Conservation (phyloP, 2,888 invertebrate species). For the Zootermopsis nevadensis region DNA sequence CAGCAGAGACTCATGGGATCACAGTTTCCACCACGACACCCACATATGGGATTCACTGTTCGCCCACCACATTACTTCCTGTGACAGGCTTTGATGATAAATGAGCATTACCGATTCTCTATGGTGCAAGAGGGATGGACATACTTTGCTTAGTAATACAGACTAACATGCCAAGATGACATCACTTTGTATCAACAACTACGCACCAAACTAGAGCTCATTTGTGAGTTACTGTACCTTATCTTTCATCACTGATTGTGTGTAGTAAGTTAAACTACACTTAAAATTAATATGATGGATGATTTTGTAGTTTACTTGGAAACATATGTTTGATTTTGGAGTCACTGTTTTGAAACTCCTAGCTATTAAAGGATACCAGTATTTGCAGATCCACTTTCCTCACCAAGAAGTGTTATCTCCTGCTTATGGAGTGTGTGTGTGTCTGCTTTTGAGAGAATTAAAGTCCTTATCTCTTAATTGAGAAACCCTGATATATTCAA, state of each 20-base stretch:
- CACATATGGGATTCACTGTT: conserved; percentile 32
- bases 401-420: not conserved
- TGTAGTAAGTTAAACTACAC: not conserved
- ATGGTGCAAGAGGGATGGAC: conserved; percentile 25
- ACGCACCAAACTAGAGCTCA: not conserved
- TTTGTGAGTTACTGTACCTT: not conserved
- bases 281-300: not conserved
- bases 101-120: conserved; percentile 26
- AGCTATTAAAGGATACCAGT: not conserved
- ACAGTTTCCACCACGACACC: conserved; percentile 30
- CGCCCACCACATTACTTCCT: conserved; percentile 36
- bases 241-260: not conserved
- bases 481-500: not conserved
- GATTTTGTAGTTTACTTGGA: not conserved
- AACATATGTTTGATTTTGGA: not conserved
- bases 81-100: conserved; percentile 27
- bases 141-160: not conserved
- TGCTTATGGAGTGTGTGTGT: not conserved
- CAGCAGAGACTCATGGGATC: conserved; percentile 31
- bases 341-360: not conserved
- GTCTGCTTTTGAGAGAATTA: too few species aligned
- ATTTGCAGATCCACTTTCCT: not conserved
- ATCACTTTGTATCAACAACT: not conserved
- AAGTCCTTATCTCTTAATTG: not conserved
- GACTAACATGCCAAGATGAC: not conserved